Conservation (phyloP, 2,797 vertebrate species). For the Phoebastria nigripes region DNA sequence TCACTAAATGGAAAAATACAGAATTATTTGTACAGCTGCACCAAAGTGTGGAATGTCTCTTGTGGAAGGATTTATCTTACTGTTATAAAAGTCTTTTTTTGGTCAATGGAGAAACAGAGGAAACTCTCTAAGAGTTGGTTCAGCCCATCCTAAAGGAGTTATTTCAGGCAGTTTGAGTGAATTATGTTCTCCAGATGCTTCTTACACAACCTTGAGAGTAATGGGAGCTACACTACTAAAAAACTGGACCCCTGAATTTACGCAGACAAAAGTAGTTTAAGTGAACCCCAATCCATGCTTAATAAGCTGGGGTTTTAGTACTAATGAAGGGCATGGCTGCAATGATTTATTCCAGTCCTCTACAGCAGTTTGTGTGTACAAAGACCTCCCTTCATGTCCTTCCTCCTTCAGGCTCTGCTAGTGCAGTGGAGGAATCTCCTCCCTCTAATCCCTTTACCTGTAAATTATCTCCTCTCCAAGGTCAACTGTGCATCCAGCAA, state of each 20-base stretch:
- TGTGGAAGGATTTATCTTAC: neutral
- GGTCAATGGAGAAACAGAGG: neutral
- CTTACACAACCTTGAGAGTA: neutral
- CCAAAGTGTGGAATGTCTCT: neutral
- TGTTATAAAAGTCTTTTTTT: neutral
- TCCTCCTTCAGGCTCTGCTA: neutral
- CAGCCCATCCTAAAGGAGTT: neutral
- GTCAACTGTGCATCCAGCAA: neutral
- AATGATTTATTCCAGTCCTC: neutral
- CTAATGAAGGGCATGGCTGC: accelerated
- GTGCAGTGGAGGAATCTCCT: neutral
- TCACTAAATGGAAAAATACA: neutral
- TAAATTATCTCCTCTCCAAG: neutral
- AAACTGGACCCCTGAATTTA: neutral
- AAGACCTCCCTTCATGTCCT: neutral
- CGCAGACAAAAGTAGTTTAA: neutral
- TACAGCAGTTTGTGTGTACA: neutral
- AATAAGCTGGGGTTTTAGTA: neutral
- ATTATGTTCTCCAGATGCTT: neutral
- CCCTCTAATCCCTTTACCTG: neutral
- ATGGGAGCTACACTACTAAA: neutral
- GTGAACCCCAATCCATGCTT: neutral
- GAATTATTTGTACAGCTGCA: conserved; percentile 27
- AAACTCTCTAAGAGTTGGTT: neutral
- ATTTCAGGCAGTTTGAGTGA: neutral